phyloP scores from a whole-genome alignment of 2,797 vertebrate genomes.

The Coreius guichenoti region DNA sequence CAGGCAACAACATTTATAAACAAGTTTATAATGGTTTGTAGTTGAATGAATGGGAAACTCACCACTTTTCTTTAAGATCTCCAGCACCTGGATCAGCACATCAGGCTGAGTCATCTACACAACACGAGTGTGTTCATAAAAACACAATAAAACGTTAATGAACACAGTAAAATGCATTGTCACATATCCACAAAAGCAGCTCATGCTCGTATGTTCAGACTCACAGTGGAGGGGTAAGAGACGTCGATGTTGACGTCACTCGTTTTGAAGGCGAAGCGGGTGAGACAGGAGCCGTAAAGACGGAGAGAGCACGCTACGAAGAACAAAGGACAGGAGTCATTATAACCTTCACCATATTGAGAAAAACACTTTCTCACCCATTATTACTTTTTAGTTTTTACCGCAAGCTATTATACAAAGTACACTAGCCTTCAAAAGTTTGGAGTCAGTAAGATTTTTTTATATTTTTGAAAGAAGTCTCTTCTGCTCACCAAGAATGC shows the following conservation, averaged over 20 bases:
- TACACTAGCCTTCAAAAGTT: not conserved
- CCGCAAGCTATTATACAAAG: not conserved
- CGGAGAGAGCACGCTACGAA: constrained; percentile 88
- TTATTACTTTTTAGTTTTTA: not conserved
- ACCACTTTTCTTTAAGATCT: constrained; percentile 93
- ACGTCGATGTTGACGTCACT: constrained; percentile 97
- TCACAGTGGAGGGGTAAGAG: constrained; percentile 88
- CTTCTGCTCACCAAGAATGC: not conserved
- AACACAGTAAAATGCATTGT: not conserved
- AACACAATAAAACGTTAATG: not conserved
- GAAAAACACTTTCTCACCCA: not conserved
- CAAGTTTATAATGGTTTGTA: not conserved
- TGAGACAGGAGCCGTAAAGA: constrained; percentile 95
- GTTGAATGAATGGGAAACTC: constrained; percentile 67
- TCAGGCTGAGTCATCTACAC: constrained; percentile 95
- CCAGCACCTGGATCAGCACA: constrained; percentile 95
- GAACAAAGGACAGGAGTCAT: not conserved
- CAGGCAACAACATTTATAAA: not conserved
- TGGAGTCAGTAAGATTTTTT: not conserved
- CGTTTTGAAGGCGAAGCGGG: constrained; percentile 93
- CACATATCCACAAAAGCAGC: not conserved
- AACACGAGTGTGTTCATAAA: not conserved
- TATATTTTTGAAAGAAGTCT: not conserved
- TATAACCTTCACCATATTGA: not conserved
- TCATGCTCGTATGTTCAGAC: constrained; percentile 59